phyloP scores from a whole-genome alignment of 2,888 invertebrate genomes.

The Choreutis nemorana region DNA sequence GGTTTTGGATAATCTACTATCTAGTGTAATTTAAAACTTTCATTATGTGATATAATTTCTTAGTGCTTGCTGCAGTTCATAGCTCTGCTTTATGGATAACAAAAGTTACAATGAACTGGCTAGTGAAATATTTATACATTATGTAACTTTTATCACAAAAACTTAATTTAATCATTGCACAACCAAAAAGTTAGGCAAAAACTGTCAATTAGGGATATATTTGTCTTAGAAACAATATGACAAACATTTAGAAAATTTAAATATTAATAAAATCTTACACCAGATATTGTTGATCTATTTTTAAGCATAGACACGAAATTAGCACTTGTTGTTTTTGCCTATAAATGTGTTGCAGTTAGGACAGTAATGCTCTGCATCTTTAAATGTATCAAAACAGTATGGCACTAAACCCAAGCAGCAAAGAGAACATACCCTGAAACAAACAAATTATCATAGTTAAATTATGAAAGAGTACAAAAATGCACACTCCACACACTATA shows the following conservation, averaged over 20 bases:
- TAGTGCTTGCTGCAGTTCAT: too few relatives aligned
- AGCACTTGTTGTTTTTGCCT: conserved; percentile 55
- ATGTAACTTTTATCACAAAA: too few relatives aligned
- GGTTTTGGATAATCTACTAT: too few relatives aligned
- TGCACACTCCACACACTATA: too few relatives aligned
- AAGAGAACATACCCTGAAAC: conserved; percentile 51
- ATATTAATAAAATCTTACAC: too few relatives aligned
- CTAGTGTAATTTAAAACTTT: too few relatives aligned
- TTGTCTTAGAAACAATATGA: background rate
- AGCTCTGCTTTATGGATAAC: too few relatives aligned
- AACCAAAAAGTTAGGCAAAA: conserved; percentile 6
- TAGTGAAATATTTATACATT: too few relatives aligned
- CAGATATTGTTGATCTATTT: background rate
- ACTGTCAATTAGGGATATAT: background rate
- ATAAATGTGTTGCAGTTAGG: conserved; percentile 58
- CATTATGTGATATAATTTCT: too few relatives aligned
- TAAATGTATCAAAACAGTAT: conserved; percentile 59
- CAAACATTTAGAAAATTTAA: too few relatives aligned
- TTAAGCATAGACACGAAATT: conserved; percentile 11
- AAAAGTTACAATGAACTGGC: too few relatives aligned
- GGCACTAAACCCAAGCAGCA: conserved; percentile 57
- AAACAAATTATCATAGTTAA: conserved; percentile 7
- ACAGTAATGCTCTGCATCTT: conserved; percentile 59
- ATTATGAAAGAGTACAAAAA: background rate
- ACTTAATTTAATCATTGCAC: too few relatives aligned